Percentiles rank a stretch among this genome's conserved stretches.
Evolutionary conservation across 1,140 invertebrate genomes (phyloP).

Genomic region (Panagrolaimus sp.): DNA sequence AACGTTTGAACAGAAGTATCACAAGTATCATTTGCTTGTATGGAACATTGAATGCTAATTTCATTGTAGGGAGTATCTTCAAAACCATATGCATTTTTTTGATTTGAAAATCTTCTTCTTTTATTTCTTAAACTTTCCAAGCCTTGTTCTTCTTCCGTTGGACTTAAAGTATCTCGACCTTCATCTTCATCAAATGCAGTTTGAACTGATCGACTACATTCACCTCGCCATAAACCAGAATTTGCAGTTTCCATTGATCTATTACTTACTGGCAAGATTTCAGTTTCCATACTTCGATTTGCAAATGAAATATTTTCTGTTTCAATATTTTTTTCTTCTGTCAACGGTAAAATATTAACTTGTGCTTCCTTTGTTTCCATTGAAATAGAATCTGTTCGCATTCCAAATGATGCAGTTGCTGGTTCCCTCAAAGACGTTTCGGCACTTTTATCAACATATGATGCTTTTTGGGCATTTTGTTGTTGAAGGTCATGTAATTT

Average conservation of each 20-base stretch:
- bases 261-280: constrained; percentile 11
- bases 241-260: constrained; percentile 31
- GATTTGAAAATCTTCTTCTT: constrained; percentile 31
- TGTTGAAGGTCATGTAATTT: constrained; percentile 28
- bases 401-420: neutral
- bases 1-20: neutral
- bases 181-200: constrained; percentile 22
- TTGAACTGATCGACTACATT: constrained; percentile 29
- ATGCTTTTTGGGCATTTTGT: constrained; percentile 25
- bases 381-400: constrained; percentile 20
- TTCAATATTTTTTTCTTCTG: constrained; percentile 21
- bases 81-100: constrained; percentile 24
- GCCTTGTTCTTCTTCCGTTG: constrained; percentile 3
- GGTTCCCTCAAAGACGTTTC: constrained; percentile 14
- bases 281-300: constrained; percentile 28
- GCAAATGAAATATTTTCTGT: constrained; percentile 21
- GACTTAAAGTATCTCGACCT: constrained; percentile 4
- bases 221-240: constrained; percentile 10
- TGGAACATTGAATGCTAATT: constrained; percentile 12
- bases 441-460: constrained; percentile 15
- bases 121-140: constrained; percentile 16
- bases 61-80: constrained; percentile 29
- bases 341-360: neutral
- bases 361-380: constrained; percentile 16
- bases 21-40: neutral